Evolutionary conservation across 2,888 invertebrate species (phyloP).

Genomic region (Clunio marinus): DNA sequence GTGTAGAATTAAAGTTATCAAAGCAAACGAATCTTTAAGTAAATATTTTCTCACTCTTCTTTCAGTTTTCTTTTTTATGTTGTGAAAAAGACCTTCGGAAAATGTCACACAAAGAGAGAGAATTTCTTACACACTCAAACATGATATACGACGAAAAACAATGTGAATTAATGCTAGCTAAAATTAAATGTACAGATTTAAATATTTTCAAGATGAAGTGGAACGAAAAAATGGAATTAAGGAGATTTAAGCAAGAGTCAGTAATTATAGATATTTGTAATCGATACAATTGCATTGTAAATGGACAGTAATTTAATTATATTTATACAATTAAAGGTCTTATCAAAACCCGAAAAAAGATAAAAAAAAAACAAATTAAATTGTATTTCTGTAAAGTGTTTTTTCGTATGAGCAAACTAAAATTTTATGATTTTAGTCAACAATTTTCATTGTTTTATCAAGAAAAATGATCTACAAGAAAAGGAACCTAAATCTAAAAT

Average conservation of each 20-base stretch:
- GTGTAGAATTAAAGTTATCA: conserved; percentile 14
- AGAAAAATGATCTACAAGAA: conserved; percentile 7
- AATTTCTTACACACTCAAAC: conserved; percentile 1
- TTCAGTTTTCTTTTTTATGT: neutral
- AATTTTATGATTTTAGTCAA: conserved; percentile 15
- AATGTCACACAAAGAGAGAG: neutral
- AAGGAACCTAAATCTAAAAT: neutral
- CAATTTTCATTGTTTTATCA: conserved; percentile 10
- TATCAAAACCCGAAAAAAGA: too few relatives aligned
- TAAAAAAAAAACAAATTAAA: neutral
- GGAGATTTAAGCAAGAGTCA: conserved; percentile 19
- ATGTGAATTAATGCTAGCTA: conserved; percentile 27
- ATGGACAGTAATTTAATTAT: conserved; percentile 26
- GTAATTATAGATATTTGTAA: conserved; percentile 24
- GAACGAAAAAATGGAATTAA: conserved; percentile 5
- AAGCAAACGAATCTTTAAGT: neutral
- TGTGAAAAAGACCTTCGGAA: neutral
- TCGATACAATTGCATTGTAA: conserved; percentile 12
- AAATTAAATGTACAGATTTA: conserved; percentile 28
- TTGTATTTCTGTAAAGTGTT: conserved; percentile 29
- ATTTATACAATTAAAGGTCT: conserved; percentile 28
- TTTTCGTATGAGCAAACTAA: conserved; percentile 18
- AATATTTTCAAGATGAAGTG: conserved; percentile 8
- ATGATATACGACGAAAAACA: conserved; percentile 21
- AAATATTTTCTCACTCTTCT: conserved; percentile 1